A percentile compares a stretch with the other conserved stretches of the same genome.
Evolutionary conservation across 2,797 vertebrate genomes (phyloP).

Genomic region (Huso huso): DNA sequence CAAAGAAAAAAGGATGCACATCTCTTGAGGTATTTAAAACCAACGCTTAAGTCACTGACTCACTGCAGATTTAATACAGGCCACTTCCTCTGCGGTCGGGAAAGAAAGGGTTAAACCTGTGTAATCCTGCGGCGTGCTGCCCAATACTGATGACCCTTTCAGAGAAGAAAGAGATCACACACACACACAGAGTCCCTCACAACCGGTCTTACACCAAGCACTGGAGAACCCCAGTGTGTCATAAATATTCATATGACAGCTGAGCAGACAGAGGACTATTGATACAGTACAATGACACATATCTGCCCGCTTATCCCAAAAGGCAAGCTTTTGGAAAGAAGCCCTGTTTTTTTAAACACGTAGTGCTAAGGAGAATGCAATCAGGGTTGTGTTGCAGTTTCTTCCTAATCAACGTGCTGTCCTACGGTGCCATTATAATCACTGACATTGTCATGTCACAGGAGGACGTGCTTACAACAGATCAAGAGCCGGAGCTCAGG

Average conservation of each 20-base stretch:
- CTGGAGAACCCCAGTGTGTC: constrained; percentile 12
- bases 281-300: constrained; percentile 16
- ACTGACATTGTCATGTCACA: constrained; percentile 24
- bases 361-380: constrained; percentile 18
- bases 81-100: too few species aligned
- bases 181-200: background rate
- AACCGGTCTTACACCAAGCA: background rate
- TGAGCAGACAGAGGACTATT: constrained; percentile 24
- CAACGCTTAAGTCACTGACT: too few species aligned
- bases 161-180: too few species aligned
- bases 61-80: too few species aligned
- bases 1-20: too few species aligned
- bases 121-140: too few species aligned
- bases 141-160: too few species aligned
- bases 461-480: constrained; percentile 21
- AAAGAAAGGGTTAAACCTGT: too few species aligned
- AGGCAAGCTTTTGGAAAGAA: constrained; percentile 24
- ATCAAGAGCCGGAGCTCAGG: constrained; percentile 2
- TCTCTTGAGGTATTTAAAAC: too few species aligned
- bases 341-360: constrained; percentile 17
- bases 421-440: constrained; percentile 23
- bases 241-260: constrained; percentile 31
- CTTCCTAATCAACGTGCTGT: constrained; percentile 10
- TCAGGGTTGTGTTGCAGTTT: constrained; percentile 14
- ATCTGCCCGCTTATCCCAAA: constrained; percentile 18